Evolutionary conservation across 2,888 invertebrate species (phyloP), one percentile per base, ranked within the genome.

Genomic region (Phoronis australis): DNA sequence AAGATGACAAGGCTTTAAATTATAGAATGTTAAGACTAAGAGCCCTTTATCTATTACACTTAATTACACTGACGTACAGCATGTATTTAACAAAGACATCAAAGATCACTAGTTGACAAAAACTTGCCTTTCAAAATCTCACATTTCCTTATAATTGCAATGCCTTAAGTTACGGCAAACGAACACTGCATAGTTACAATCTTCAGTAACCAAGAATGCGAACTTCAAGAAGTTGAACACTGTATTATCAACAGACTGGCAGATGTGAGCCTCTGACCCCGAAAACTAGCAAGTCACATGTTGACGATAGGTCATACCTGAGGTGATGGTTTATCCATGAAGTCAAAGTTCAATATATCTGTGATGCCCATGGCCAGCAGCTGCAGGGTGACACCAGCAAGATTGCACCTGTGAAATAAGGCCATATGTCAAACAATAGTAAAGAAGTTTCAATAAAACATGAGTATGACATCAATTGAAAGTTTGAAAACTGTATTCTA

Each of bases 321-420:
- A 22, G 82, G 80, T 0, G 88, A 84, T 0, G 96, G 96, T 60
- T 85, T 83, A 70, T 95, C 94, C 75, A 97, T 85, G 66, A 96
- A 88, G 66, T 94, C 91, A 76, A 97, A 94, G 15, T 83, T 84
- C 38, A 82, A 80, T 15, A 90, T 68, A 61, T 80, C 87, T 60
- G 88, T 85, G 52, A 94, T 83, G 20, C 89, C 90, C 56, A 93
- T 81, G 0, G 91, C 87, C 56, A 95, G 80, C 44, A 97, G 78
- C 72, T 94, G 87, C 46, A 97, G 78, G 23, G 88, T 82, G 2
- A 91, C 87, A 45, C 85, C 84, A 3, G 84, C 81, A 42, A 88
- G 76, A 70, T 85, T 86, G 55, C 83, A 83, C 45, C 88, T 75
- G 59, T 25, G 58, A 62, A 39, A 46, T 3, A 51, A 42, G 42